These are phyloP conservation scores for Hycleus cichorii DNA, from an alignment of 1,140 invertebrate species.

Conservation along the genomic window DNA sequence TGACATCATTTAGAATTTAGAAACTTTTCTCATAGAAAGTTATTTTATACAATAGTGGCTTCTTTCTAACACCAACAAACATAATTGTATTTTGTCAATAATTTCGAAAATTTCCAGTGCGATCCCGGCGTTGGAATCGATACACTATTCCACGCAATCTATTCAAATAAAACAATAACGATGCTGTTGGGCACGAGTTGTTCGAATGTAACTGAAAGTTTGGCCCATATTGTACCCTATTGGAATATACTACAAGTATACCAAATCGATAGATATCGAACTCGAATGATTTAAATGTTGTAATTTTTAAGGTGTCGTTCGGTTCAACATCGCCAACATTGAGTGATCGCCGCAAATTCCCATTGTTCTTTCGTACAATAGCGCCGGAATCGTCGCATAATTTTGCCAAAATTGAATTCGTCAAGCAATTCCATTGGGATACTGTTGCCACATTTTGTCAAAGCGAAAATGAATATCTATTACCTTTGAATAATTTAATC, in stretches of 20 bases:
- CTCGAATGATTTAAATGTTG: slow-evolving; percentile 8
- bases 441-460: slow-evolving; percentile 79
- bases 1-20: too few species aligned
- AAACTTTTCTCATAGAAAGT: not conserved
- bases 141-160: slow-evolving; percentile 85
- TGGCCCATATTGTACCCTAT: slow-evolving; percentile 83
- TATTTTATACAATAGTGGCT: not conserved
- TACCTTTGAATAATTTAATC: slow-evolving; percentile 79
- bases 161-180: slow-evolving; percentile 59
- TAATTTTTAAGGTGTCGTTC: slow-evolving; percentile 63
- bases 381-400: slow-evolving; percentile 84
- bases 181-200: slow-evolving; percentile 81
- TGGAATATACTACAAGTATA: slow-evolving; percentile 85
- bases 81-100: not conserved
- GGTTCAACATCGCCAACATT: slow-evolving; percentile 78
- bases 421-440: slow-evolving; percentile 77
- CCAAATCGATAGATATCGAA: not conserved
- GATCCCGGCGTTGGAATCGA: slow-evolving; percentile 84
- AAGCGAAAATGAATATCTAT: slow-evolving; percentile 74
- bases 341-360: slow-evolving; percentile 76
- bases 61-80: not conserved
- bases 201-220: slow-evolving; percentile 80
- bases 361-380: slow-evolving; percentile 79
- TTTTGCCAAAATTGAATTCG: slow-evolving; percentile 71
- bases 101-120: slow-evolving; percentile 55